Base-by-base conservation (phyloP, 1,140 invertebrate genomes). In the Mycetomoellerius zeteki region DNA sequence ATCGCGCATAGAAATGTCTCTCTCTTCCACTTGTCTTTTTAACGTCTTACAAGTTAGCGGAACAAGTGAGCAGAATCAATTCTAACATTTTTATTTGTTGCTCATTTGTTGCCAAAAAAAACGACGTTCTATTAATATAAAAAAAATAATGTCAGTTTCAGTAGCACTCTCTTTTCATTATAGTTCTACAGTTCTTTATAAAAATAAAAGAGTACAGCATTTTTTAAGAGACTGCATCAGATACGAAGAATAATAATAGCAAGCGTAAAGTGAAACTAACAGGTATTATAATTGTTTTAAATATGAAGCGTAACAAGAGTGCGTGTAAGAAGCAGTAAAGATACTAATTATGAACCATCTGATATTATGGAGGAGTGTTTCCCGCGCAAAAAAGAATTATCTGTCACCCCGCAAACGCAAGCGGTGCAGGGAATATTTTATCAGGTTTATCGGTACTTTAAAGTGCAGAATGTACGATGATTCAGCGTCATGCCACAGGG, bases 401-500 rank as follows among this genome's bases (percentile, higher is more conserved):
- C 7, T 14, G 14, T 7, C 12, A 65, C 37, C 33, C 65, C 21
- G 6, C 2, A 21, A 56, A 16, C 16, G 21, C 14, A 6, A 16
- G 8, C 52, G 21, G 43, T 54, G 16, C 43, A n/a, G n/a, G n/a
- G n/a, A n/a, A 12, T 60, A 65, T 60, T 84, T 75, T 75, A 84
- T 84, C 24, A 54, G 19, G 14, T 37, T 37, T 37, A 10, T 43
- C 37, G 8, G 37, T 8, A 14, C 24, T 62, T 75, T 24, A 60
- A 84, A 73, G 21, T n/a, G 19, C 12, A 12, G 5, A 43, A 43
- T 78, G 58, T 37, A 19, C 30, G 69, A 82, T 84, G 69, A 84
- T 62, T 84, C 80, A 84, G 33, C 37, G 21, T 30, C 54, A 47
- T 27, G 43, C 7, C n/a, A 27, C 27, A 86, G 58, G 77, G 89